Evolutionary conservation across 2,888 invertebrate species (phyloP), one percentile per base, ranked within the genome.

Genomic region (Chaitophorus viminalis): DNA sequence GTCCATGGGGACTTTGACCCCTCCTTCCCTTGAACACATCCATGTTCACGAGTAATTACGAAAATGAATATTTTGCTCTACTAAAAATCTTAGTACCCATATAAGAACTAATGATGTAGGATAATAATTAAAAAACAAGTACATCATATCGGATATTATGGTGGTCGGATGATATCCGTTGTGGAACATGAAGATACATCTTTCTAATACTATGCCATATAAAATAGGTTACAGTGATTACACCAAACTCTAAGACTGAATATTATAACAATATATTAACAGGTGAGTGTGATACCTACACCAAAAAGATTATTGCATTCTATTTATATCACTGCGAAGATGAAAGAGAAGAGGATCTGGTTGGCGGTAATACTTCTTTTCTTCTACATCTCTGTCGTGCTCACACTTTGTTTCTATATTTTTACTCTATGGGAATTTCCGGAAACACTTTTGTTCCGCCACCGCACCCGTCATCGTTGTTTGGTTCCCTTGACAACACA

Each of bases 401-500:
- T 46, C 82, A n/a, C 72, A 39, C 36, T 83, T 72, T 70, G 31
- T 52, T 82, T 52, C 70, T 72, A 54, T 39, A 68, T 39, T 86
- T 86, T 72, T 86, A 60, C 86, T 72, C 72, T 79, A 72, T 79
- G 86, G 33, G 86, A 86, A 86, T 86, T 74, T 79, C 86, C 79
- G 72, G 86, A 86, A 79, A 86, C 72, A 79, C 78, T 86, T 86
- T 86, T 86, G 86, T 86, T 74, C 79, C 79, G 70, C 84, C 36
- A 54, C 78, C 78, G 77, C 84, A 31, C 65, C 46, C 52, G 52
- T 39, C 29, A 25, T 75, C n/a, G 75, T 54, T 8, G 54, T n/a
- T 79, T 70, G 68, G 86, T 86, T 86, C 86, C 72, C 78, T 79
- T 79, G 86, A 78, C 77, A 60, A 79, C 72, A 86, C 86, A 86